A percentile compares a stretch with the other conserved stretches of the same genome.
Evolutionary conservation across 2,113 vertebrate species (phyloP).

Genomic region (Calidris pugnax): DNA sequence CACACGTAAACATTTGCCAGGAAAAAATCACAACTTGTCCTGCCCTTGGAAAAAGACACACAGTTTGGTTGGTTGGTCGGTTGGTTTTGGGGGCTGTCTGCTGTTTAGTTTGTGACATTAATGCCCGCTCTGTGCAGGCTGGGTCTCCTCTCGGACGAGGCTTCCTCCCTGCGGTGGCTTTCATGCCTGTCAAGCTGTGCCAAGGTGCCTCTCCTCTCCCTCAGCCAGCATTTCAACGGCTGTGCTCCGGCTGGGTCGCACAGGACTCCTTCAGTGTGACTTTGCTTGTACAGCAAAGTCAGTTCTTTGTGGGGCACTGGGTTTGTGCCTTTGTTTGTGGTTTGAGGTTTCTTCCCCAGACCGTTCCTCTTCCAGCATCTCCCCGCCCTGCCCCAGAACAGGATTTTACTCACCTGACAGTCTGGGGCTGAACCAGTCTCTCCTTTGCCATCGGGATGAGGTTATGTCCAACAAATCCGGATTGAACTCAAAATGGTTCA

Average conservation of each 20-base stretch:
- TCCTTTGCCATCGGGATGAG: background rate
- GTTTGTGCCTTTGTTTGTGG: background rate
- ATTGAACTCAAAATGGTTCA: background rate
- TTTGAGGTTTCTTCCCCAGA: background rate
- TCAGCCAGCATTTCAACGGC: background rate
- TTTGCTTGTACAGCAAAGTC: background rate
- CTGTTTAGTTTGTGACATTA: background rate
- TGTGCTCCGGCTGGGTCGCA: background rate
- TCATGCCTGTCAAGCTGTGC: background rate
- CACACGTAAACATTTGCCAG: background rate
- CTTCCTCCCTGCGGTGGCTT: background rate
- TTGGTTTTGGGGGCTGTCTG: background rate
- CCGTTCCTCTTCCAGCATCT: background rate
- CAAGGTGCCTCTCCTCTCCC: background rate
- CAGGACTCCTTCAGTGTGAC: background rate
- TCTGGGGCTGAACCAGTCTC: background rate
- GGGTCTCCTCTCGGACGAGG: background rate
- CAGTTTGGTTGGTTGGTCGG: background rate
- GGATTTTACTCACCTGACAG: constrained; percentile 66
- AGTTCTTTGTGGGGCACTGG: background rate
- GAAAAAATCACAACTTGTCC: constrained; percentile 16
- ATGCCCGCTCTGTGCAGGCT: background rate
- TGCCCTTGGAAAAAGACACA: constrained; percentile 9
- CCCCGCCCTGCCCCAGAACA: background rate
- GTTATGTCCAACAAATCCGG: background rate